Conservation (phyloP, 1,140 invertebrate species). For the Trachymyrmex septentrionalis region DNA sequence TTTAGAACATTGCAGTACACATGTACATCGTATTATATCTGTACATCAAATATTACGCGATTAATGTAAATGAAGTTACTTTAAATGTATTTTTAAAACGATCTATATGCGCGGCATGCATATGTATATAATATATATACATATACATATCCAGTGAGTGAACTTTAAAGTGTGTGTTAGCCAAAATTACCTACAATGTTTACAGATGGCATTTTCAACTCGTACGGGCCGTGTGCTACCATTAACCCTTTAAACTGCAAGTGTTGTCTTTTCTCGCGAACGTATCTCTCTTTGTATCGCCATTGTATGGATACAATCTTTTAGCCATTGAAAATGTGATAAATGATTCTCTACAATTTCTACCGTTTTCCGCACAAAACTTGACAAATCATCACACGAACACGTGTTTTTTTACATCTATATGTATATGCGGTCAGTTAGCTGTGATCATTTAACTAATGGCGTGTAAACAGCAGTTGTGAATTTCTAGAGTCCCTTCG, state of each 20-base stretch:
- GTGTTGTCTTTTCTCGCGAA: neutral
- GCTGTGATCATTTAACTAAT: slow-evolving; percentile 16
- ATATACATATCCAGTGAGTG: neutral
- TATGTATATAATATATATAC: no score
- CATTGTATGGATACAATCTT: neutral
- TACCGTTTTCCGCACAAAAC: neutral
- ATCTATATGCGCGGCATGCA: neutral
- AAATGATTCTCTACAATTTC: neutral
- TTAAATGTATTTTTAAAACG: neutral
- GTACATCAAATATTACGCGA: neutral
- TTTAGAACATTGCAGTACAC: neutral
- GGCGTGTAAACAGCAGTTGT: neutral
- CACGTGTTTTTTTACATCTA: neutral
- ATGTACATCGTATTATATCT: neutral
- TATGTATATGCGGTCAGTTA: neutral
- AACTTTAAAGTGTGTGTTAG: slow-evolving; percentile 12
- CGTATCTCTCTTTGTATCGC: slow-evolving; percentile 19
- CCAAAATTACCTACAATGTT: slow-evolving; percentile 56
- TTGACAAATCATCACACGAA: slow-evolving; percentile 12
- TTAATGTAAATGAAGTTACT: slow-evolving; percentile 8
- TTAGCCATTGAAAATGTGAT: neutral
- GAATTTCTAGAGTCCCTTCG: neutral
- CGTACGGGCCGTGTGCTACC: neutral
- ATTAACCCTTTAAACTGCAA: slow-evolving; percentile 29
- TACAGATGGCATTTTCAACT: slow-evolving; percentile 51